Evolutionary conservation across 2,113 vertebrate genomes (phyloP), one percentile per base, ranked within the genome.

Genomic region (Thunnus thynnus): DNA sequence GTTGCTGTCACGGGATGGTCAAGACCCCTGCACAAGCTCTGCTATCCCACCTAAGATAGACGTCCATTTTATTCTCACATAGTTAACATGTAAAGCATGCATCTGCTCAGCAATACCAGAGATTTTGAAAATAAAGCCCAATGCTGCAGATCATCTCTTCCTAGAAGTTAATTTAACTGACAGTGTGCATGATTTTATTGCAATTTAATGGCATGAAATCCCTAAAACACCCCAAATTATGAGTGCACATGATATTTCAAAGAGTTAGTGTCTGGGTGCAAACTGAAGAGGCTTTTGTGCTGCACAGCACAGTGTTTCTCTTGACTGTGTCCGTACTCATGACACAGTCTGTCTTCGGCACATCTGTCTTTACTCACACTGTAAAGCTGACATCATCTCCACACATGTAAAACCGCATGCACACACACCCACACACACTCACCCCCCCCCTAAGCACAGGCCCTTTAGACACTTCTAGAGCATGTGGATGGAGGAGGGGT

Each of bases 281-380:
- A 25, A 85, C 14, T 13, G 62, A 64, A 46, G 5, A 16, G 46
- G 54, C 58, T 46, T 76, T 55, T 81, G 69, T 74, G 74, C 27
- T 67, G 51, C 62, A 47, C 50, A 55, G 41, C 46, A 56, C 61
- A 13, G 44, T 16, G 12, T 54, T 84, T 80, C 63, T 78, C 62
- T 84, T 50, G n/a, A 58, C 63, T 73, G 56, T 73, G 62, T 88
- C 82, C 46, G 12, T 41, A 46, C 58, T 80, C 46, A 72, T 84
- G 74, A 83, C 83, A 72, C 47, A 76, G 47, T 72, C 78, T 73
- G 80, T 84, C 79, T 72, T 86, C 75, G 65, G 63, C 84, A 93
- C 91, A 91, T 93, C 90, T 94, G 90, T 89, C 82, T 93, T 88
- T 75, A 88, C 86, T 93, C 84, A 87, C 77, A 72, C 64, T 88